Conservation (phyloP, 2,797 vertebrate species). For the Coreius guichenoti region DNA sequence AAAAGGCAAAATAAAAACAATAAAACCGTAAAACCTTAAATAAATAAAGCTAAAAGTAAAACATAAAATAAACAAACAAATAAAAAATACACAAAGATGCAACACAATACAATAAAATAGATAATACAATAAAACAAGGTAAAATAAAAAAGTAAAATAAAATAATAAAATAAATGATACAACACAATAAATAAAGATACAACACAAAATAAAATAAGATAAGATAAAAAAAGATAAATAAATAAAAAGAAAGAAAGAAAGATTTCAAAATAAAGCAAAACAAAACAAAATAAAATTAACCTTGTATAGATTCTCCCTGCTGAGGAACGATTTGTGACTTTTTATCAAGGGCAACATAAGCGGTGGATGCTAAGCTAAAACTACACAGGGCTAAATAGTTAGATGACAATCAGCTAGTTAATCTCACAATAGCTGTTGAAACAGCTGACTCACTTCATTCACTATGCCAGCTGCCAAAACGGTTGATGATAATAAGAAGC, state of each 20-base stretch:
- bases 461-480: constrained; percentile 29
- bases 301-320: background rate
- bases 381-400: background rate
- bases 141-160: background rate
- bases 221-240: background rate
- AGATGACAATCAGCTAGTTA: constrained; percentile 29
- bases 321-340: background rate
- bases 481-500: constrained; percentile 13
- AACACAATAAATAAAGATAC: background rate
- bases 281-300: background rate
- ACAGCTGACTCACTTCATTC: constrained; percentile 48
- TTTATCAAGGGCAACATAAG: constrained; percentile 30
- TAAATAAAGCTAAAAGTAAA: background rate
- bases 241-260: background rate
- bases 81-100: background rate
- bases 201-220: background rate
- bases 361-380: constrained; percentile 5
- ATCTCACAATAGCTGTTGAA: constrained; percentile 48
- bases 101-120: background rate
- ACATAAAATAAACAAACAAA: background rate
- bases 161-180: background rate
- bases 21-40: background rate
- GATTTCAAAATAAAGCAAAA: background rate
- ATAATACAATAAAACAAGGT: background rate
- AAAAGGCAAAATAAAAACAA: background rate